Base-by-base conservation (phyloP, 2,797 vertebrate genomes). In the Channallabes apus region DNA sequence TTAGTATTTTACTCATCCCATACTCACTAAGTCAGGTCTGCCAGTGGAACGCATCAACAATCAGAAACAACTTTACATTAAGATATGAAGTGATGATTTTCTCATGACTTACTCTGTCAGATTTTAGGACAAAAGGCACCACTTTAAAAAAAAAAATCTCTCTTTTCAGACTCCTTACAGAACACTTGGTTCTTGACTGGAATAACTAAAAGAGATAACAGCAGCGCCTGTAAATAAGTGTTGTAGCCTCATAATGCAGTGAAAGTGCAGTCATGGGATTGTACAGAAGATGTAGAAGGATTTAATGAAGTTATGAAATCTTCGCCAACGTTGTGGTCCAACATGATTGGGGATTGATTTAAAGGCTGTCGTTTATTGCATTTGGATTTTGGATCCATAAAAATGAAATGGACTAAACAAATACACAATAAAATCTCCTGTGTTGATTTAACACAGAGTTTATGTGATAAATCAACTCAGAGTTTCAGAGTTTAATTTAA, bases 21-120 rank as follows among this genome's bases (percentile, higher is more conserved):
- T 88, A 85, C 85, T 84, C 88, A 88, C 88, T 83, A 84, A 87
- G 84, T 62, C 87, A 90, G 84, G 90, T 86, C 80, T 88, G 89
- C 86, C 72, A 64, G 87, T 85, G 85, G 90, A 87, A 73, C 20
- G 75, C 86, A 35, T 76, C 71, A 82, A 77, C 20, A 68, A 29
- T 32, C 81, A 87, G 85, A 84, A 71, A 56, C 75, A 41, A 77
- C 51, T 85, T 64, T 76, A 78, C 54, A 61, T 29, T 32, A 27
- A 69, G 18, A 46, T 3, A 32, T 82, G 6, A n/a, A 69, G 12
- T 24, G 4, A 59, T 35, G 54, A 77, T 78, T 61, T 76, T 75
- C 46, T 75, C 46, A 29, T 56, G 54, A 27, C 5, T 46, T 75
- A 6, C n/a, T 18, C 6, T 75, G 27, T 18, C 24, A 17, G n/a